Conservation (phyloP, 2,113 vertebrate genomes). For the Neolamprologus tretocephalus region DNA sequence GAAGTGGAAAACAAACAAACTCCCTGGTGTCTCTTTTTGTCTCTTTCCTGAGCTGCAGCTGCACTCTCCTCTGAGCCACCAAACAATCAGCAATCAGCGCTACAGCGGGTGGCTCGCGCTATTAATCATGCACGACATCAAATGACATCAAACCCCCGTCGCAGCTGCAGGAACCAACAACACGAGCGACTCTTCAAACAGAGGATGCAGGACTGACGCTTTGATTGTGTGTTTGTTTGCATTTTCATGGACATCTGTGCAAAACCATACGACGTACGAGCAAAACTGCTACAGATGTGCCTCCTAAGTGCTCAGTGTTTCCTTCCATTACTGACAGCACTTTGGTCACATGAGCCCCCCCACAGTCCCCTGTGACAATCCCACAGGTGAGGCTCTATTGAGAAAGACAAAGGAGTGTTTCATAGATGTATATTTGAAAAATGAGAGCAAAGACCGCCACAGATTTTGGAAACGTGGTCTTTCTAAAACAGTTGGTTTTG, state of each 20-base stretch:
- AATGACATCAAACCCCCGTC: background rate
- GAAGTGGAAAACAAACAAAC: background rate
- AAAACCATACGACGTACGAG: background rate
- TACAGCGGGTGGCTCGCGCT: background rate
- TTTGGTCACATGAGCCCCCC: background rate
- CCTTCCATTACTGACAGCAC: background rate
- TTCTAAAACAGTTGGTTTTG: background rate
- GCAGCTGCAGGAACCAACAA: background rate
- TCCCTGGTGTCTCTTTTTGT: background rate
- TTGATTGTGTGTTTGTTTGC: background rate
- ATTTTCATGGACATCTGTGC: background rate
- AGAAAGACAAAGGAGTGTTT: background rate
- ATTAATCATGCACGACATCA: background rate
- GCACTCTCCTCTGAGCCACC: background rate
- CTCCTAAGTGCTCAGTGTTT: background rate
- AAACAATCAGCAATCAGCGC: background rate
- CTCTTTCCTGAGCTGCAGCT: background rate
- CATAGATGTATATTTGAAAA: background rate
- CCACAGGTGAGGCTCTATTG: background rate
- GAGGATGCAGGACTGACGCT: background rate
- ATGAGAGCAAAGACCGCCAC: background rate
- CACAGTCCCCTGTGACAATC: background rate
- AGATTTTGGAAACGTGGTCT: background rate
- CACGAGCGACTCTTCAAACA: background rate
- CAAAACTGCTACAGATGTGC: fast-evolving